phyloP scores from a whole-genome alignment of 2,888 invertebrate species.

The Epicampocera succincta region DNA sequence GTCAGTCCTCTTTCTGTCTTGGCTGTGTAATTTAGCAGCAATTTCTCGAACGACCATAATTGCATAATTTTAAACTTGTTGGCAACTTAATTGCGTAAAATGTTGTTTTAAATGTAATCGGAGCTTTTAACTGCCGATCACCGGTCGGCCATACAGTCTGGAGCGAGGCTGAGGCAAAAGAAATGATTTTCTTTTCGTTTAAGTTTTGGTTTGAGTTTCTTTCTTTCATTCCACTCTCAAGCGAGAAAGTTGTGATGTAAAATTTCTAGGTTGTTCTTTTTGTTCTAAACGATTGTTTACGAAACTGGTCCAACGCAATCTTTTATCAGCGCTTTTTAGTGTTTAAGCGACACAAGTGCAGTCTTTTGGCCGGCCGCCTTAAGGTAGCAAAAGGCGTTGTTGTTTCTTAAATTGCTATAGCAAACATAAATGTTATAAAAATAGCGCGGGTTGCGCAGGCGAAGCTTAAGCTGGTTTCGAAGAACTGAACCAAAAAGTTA shows the following conservation, averaged over 20 bases:
- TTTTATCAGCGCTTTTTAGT: slow-evolving; percentile 44
- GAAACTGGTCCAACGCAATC: slow-evolving; percentile 32
- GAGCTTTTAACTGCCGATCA: slow-evolving; percentile 73
- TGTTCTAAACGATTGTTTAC: slow-evolving; percentile 28
- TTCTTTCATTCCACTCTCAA: not conserved
- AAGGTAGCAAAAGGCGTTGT: slow-evolving; percentile 48
- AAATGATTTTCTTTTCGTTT: slow-evolving; percentile 10
- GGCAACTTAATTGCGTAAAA: slow-evolving; percentile 80
- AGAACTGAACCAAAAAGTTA: too few species aligned
- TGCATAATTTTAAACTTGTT: slow-evolving; percentile 81
- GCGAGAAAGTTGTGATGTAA: slow-evolving; percentile 10
- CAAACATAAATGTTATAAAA: not conserved
- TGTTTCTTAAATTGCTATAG: slow-evolving; percentile 20
- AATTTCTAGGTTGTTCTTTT: slow-evolving; percentile 25
- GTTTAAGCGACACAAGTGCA: slow-evolving; percentile 55
- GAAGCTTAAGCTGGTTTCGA: not conserved
- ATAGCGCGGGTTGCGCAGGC: not conserved
- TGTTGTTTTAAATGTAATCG: slow-evolving; percentile 70
- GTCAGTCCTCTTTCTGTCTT: not conserved
- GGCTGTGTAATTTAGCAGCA: slow-evolving; percentile 77
- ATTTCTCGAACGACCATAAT: slow-evolving; percentile 80
- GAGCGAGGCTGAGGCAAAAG: not conserved
- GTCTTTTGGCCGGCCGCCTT: slow-evolving; percentile 42
- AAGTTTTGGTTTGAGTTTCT: not conserved
- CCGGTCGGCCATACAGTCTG: slow-evolving; percentile 61